These are phyloP conservation scores for Acutogordius australiensis DNA, from an alignment of 2,888 invertebrate genomes.

Conservation along the genomic window DNA sequence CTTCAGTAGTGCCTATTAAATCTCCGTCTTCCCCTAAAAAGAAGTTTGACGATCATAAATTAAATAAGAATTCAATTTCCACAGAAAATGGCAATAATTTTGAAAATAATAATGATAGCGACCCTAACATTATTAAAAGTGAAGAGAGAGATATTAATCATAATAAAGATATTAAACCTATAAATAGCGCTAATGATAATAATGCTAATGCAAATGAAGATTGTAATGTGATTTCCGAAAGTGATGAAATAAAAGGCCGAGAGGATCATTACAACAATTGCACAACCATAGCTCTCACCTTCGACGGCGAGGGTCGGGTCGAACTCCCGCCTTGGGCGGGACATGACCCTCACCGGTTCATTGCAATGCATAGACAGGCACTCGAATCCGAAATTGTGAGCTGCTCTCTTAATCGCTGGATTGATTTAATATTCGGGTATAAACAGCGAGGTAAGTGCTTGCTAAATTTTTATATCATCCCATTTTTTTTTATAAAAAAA, in stretches of 20 bases:
- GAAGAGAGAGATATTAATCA: no score
- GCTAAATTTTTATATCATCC: no score
- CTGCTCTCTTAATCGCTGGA: constrained; percentile 98
- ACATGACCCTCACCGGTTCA: constrained; percentile 79
- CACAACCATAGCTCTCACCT: constrained; percentile 52
- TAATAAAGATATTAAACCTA: neutral
- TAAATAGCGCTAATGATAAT: neutral
- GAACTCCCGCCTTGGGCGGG: constrained; percentile 75
- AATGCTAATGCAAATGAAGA: no score
- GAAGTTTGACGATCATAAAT: neutral
- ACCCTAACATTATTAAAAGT: no score
- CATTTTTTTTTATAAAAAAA: no score
- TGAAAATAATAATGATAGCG: neutral
- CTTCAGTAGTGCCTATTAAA: no score
- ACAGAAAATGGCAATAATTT: no score
- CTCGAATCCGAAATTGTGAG: constrained; percentile 95
- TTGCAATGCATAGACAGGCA: constrained; percentile 82
- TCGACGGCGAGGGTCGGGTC: constrained; percentile 59
- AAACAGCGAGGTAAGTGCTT: constrained; percentile 53
- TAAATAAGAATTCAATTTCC: no score
- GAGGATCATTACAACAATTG: no score
- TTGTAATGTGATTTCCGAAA: neutral
- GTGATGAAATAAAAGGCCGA: no score
- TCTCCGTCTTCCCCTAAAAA: neutral
- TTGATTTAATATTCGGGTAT: constrained; percentile 94